Evolutionary conservation across 2,797 vertebrate genomes (phyloP), one percentile per base, ranked within the genome.

Genomic region (Chelmon rostratus): DNA sequence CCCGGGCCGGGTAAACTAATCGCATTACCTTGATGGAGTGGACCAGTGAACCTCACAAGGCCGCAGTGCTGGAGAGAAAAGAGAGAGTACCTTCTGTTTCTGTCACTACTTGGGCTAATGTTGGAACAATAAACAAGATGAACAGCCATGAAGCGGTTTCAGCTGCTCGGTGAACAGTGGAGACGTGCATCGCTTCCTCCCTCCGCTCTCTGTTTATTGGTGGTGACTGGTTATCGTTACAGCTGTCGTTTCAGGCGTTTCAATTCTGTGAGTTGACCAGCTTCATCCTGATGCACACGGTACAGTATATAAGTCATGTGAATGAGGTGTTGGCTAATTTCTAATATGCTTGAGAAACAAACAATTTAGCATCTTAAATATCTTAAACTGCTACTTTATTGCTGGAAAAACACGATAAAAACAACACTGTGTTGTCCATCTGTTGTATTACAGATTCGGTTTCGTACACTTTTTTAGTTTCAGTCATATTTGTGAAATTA

Each of bases 11-110:
- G 80, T 88, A 87, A 88, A 91, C 88, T 87, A 89, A 92, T 90
- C 86, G 85, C 87, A 87, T 92, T 89, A 89, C 83, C 79, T 88
- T 91, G 91, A 91, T 91, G 79, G 87, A 93, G 86, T 84, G 86
- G 86, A 87, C 70, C 86, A 58, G 82, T 64, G 85, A 82, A 83
- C 15, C 86, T 83, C 73, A 76, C 82, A 88, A 92, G 90, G 91
- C 87, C 59, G 47, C 65, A 49, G 73, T 1, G 78, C 78, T 61
- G 52, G 44, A 77, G 78, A 76, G 79, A 70, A 72, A 76, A 1
- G 25, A 65, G 64, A 81, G 62, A 63, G 69, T 46, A 49, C 62
- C 67, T 76, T 78, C 37, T 82, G 81, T 70, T 76, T 54, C 63
- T 82, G 80, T 79, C 79, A 59, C 23, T 8, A 21, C 62, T 58